These are phyloP conservation scores for Buceros bicornis DNA, from an alignment of 2,797 vertebrate genomes.

Conservation along the genomic window DNA sequence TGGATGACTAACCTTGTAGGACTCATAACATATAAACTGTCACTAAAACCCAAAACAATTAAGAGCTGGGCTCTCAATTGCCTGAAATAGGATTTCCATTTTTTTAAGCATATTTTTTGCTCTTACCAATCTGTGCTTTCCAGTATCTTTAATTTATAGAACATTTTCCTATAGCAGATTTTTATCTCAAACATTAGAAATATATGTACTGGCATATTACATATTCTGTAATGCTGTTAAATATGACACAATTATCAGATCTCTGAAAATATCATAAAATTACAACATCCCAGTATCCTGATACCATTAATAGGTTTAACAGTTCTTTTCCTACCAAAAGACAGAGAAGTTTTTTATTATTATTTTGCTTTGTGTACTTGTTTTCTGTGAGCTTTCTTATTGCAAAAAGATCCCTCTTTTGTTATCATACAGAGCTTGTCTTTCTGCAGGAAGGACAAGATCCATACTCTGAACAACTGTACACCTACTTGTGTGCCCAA, in stretches of 20 bases:
- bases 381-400: neutral
- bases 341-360: neutral
- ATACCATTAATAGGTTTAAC: neutral
- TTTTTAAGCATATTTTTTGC: neutral
- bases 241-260: neutral
- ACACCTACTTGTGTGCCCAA: neutral
- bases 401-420: neutral
- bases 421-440: rapidly evolving
- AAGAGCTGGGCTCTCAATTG: neutral
- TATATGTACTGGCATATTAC: neutral
- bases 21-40: neutral
- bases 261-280: neutral
- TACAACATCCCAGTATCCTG: neutral
- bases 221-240: neutral
- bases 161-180: neutral
- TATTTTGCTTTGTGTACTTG: neutral
- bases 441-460: neutral
- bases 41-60: neutral
- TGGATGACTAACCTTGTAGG: neutral
- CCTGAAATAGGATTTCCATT: neutral
- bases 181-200: neutral
- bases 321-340: neutral
- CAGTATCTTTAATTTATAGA: neutral
- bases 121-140: neutral
- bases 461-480: neutral